Percentiles rank a stretch among this genome's conserved stretches.
phyloP scores from a whole-genome alignment of 2,888 invertebrate genomes.

The Hymenopus coronatus region DNA sequence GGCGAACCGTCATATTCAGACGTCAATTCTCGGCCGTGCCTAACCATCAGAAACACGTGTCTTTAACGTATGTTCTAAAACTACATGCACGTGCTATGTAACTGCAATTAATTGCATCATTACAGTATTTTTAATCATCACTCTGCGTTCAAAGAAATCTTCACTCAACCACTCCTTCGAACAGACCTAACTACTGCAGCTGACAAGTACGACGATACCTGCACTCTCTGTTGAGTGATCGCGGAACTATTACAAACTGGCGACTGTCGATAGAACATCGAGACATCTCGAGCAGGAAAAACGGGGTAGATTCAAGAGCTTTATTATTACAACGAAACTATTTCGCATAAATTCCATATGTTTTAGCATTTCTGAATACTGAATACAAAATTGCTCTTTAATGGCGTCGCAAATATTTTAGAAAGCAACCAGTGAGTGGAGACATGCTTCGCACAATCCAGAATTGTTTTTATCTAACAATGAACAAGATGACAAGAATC shows the following conservation, averaged over 20 bases:
- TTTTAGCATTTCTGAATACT: no score
- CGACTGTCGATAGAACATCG: background rate
- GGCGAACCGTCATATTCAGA: background rate
- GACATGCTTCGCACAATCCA: no score
- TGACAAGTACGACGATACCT: conserved; percentile 14
- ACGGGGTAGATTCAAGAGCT: background rate
- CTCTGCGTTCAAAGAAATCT: background rate
- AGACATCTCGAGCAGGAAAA: background rate
- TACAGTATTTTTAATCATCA: background rate
- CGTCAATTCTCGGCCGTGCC: background rate
- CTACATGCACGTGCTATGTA: background rate
- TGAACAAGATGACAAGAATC: no score
- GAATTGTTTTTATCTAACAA: no score
- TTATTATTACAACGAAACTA: background rate
- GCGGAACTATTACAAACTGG: background rate
- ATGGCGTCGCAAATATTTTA: no score
- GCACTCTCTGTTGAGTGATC: conserved; percentile 3
- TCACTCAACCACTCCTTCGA: conserved; percentile 19
- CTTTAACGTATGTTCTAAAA: background rate
- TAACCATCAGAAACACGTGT: background rate
- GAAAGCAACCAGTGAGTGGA: no score
- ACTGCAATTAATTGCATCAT: background rate
- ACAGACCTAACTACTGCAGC: conserved; percentile 16
- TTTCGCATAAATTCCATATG: no score
- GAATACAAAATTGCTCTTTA: no score